These are phyloP conservation scores for Clostera curtula DNA, from an alignment of 2,888 invertebrate genomes.

Conservation along the genomic window DNA sequence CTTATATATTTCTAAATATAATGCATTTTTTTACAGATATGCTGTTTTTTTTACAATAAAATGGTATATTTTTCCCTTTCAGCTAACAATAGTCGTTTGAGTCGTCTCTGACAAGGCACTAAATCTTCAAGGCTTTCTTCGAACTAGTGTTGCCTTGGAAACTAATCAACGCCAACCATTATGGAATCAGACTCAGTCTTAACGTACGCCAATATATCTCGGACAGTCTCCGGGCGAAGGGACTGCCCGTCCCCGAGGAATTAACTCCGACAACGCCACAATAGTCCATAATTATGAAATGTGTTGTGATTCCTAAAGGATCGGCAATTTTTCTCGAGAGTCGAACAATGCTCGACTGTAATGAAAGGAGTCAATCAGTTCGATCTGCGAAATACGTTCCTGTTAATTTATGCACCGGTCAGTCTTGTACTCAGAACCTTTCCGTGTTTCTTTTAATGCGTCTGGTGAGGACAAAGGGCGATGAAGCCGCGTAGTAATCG, in stretches of 20 bases:
- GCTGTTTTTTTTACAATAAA: conserved; percentile 6
- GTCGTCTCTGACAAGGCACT: conserved; percentile 38
- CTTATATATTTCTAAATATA: too few species aligned
- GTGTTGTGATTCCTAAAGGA: conserved; percentile 67
- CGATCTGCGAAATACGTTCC: conserved; percentile 58
- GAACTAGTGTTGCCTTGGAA: conserved; percentile 60
- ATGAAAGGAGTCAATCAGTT: conserved; percentile 74
- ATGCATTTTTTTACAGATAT: too few species aligned
- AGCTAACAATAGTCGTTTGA: conserved; percentile 26
- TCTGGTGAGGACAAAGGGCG: conserved; percentile 47
- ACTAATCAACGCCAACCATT: conserved; percentile 64
- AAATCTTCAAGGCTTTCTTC: conserved; percentile 50
- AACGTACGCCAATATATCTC: conserved; percentile 54
- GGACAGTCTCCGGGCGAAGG: conserved; percentile 41
- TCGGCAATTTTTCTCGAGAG: conserved; percentile 61
- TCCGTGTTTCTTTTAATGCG: conserved; percentile 31
- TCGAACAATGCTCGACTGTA: conserved; percentile 65
- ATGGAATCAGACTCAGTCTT: conserved; percentile 43
- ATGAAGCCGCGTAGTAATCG: conserved; percentile 26
- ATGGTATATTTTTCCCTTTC: conserved; percentile 13
- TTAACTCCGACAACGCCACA: conserved; percentile 65
- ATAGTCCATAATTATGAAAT: conserved; percentile 75
- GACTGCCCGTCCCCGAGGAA: conserved; percentile 49
- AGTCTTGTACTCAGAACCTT: conserved; percentile 26
- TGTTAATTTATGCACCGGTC: conserved; percentile 59